Conservation (phyloP, 2,113 vertebrate species). For the Calypte anna region DNA sequence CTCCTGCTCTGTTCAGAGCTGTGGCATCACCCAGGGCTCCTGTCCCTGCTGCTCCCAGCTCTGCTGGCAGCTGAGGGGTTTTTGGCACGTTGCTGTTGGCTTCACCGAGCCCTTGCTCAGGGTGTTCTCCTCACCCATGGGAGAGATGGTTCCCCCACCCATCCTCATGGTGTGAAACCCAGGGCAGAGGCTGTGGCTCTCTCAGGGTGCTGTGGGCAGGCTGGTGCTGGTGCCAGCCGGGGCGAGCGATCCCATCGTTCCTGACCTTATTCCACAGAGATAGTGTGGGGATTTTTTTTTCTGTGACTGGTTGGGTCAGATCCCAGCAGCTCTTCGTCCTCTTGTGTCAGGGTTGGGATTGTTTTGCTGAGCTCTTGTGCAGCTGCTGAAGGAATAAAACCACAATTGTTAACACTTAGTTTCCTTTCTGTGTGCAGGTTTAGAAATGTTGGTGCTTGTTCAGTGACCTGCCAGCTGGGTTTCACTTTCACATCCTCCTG, state of each 20-base stretch:
- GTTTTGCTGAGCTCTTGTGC: neutral
- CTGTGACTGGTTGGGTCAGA: accelerated
- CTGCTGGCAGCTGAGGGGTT: neutral
- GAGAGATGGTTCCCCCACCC: too few species aligned
- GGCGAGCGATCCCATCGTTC: accelerated
- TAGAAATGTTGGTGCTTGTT: neutral
- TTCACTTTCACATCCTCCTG: neutral
- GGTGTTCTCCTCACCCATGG: neutral
- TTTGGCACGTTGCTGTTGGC: neutral
- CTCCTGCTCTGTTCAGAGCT: neutral
- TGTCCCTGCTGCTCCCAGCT: neutral
- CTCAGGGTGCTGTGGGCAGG: too few species aligned
- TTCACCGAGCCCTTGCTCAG: too few species aligned
- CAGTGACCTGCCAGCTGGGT: neutral
- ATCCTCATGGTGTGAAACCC: too few species aligned
- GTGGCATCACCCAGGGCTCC: neutral
- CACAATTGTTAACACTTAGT: neutral
- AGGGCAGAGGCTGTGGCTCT: too few species aligned
- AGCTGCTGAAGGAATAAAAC: neutral
- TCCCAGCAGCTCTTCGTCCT: neutral
- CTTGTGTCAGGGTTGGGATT: neutral
- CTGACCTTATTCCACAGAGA: neutral
- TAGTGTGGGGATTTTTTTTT: too few species aligned
- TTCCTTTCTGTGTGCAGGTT: neutral
- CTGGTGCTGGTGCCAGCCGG: neutral